Conservation (phyloP, 2,797 vertebrate genomes). For the Semotilus atromaculatus region DNA sequence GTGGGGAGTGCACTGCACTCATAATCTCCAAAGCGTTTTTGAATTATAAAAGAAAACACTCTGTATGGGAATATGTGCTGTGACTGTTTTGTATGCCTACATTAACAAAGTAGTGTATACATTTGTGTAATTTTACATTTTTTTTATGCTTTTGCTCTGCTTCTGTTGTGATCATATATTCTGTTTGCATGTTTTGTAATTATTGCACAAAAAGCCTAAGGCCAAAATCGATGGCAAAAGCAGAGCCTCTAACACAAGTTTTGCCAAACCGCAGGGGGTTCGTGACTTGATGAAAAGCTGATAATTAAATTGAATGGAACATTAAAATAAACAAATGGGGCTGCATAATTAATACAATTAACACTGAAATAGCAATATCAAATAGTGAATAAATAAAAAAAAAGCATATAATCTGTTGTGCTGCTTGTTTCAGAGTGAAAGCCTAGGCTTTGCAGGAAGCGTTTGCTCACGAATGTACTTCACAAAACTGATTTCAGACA, state of each 20-base stretch:
- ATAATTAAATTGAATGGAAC: not conserved
- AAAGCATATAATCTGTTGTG: not conserved
- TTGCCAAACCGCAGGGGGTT: not conserved
- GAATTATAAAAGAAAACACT: conserved; percentile 18
- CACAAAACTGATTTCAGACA: not conserved
- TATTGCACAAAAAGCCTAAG: not conserved
- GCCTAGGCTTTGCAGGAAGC: no score
- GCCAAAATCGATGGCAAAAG: conserved; percentile 5
- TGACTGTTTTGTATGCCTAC: not conserved
- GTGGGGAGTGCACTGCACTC: conserved; percentile 20
- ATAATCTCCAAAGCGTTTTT: conserved; percentile 29
- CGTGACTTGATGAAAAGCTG: not conserved
- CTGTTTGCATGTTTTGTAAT: conserved; percentile 11
- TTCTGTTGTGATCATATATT: not conserved
- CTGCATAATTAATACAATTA: no score
- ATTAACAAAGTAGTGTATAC: conserved; percentile 1
- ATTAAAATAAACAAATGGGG: not conserved
- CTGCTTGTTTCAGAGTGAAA: not conserved
- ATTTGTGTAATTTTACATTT: not conserved
- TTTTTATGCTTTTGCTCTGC: not conserved
- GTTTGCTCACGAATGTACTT: not conserved
- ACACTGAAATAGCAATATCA: no score
- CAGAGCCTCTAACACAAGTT: not conserved
- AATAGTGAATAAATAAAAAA: not conserved
- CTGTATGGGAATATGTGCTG: not conserved